phyloP scores from a whole-genome alignment of 1,140 invertebrate genomes.

The Drosophila nigrodunni region DNA sequence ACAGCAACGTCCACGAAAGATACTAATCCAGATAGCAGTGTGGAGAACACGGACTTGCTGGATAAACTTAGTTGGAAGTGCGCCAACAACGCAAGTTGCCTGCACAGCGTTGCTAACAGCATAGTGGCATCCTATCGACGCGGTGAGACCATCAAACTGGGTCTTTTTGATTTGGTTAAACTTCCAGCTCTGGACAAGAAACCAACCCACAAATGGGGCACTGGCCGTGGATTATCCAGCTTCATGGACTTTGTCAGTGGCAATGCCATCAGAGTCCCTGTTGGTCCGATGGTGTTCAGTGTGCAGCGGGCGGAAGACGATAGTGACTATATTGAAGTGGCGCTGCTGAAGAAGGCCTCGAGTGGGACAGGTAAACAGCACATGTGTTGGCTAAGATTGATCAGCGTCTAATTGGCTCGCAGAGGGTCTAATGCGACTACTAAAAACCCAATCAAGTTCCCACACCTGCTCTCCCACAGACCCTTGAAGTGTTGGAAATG shows the following conservation, averaged over 20 bases:
- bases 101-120: conserved; percentile 66
- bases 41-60: conserved; percentile 69
- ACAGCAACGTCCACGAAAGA: conserved; percentile 17
- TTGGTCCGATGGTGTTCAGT: conserved; percentile 83
- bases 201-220: conserved; percentile 67
- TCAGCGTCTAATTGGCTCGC: conserved; percentile 23
- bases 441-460: conserved; percentile 14
- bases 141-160: conserved; percentile 79
- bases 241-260: conserved; percentile 80
- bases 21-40: conserved; percentile 34
- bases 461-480: not conserved
- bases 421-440: conserved; percentile 2
- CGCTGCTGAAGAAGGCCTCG: conserved; percentile 75
- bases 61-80: conserved; percentile 83
- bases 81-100: conserved; percentile 82
- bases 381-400: conserved; percentile 27
- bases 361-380: conserved; percentile 67
- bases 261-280: conserved; percentile 78
- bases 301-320: conserved; percentile 83
- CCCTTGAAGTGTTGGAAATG: not conserved
- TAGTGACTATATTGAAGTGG: conserved; percentile 82
- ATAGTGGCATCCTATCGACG: conserved; percentile 70
- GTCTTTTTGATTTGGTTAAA: conserved; percentile 77
- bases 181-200: conserved; percentile 60
- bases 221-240: conserved; percentile 66